Base-by-base conservation (phyloP, 2,888 invertebrate genomes). In the Harpagoxenus sublaevis region DNA sequence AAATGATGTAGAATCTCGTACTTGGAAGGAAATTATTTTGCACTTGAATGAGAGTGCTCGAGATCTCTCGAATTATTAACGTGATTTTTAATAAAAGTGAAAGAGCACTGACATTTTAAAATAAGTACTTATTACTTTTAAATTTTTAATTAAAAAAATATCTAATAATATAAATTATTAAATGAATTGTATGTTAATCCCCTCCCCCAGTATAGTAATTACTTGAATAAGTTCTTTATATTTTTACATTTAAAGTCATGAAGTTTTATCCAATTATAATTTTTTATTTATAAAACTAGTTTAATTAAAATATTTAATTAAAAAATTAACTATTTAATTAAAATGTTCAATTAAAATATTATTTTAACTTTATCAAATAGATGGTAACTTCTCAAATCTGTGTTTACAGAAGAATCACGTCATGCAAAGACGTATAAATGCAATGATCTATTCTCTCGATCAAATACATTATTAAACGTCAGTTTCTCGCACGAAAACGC, bases 1-100 rank as follows among this genome's bases (percentile, higher is more conserved):
- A 18, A 65, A 45, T 70, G 60, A 60, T 45, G 39, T 73, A 60
- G 39, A 73, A n/a, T 23, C 53, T 53, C 66, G 18, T 28, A 65
- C 4, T 77, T 45, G 6, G 23, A 35, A 60, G 18, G 42, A n/a
- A 35, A 10, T 60, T 71, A 45, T 18, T 35, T 31, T 45, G 18
- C 31, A 23, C 45, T 57, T 0, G 45, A 66, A 42, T 45, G 39
- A 68, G 55, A 68, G 42, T 18, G 39, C 6, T 28, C 3, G 51
- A 45, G 12, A 31, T 35, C 42, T 15, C 9, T 75, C 45, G n/a
- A 35, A 62, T 62, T 62, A 31, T 35, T 63, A 45, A 28, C 6
- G n/a, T 23, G 15, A 18, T 3, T 57, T 60, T 71, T 35, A 53
- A 35, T 8, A 3, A 23, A 10, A 71, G 5, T 28, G 8, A 73